phyloP scores from a whole-genome alignment of 2,888 invertebrate species.

The Agriopis marginaria region DNA sequence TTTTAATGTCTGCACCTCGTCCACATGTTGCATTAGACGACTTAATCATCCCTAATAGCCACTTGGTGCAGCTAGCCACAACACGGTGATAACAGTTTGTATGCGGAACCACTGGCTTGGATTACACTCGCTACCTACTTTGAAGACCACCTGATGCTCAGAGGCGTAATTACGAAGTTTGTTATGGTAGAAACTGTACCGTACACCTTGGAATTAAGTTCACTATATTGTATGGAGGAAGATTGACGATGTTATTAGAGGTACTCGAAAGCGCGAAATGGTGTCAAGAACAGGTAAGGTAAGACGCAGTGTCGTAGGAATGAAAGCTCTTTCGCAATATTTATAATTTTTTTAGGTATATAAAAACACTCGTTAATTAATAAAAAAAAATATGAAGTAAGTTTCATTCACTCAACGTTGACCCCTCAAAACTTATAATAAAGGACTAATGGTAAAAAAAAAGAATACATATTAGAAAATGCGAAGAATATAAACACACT shows the following conservation, averaged over 20 bases:
- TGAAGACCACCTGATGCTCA: conserved; percentile 19
- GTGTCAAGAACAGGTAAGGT: no score
- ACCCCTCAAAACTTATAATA: no score
- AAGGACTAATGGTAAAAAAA: no score
- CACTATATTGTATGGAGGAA: not conserved
- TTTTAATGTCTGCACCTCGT: conserved; percentile 45
- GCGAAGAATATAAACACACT: no score
- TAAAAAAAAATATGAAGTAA: no score
- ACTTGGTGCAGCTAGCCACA: conserved; percentile 50
- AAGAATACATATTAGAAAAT: no score
- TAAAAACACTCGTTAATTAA: no score
- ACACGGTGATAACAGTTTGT: conserved; percentile 43
- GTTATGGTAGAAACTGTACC: conserved; percentile 6
- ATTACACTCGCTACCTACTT: conserved; percentile 19
- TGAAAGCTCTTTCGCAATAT: no score
- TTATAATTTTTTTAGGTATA: no score
- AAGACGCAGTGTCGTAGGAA: no score
- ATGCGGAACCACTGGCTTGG: conserved; percentile 29
- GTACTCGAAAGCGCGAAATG: not conserved
- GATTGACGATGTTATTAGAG: not conserved
- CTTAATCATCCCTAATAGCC: conserved; percentile 48
- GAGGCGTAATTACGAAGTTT: conserved; percentile 8
- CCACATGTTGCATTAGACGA: conserved; percentile 43
- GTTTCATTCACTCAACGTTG: no score
- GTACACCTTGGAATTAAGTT: conserved; percentile 6